A percentile compares a stretch with the other conserved stretches of the same genome.
phyloP scores from a whole-genome alignment of 2,888 invertebrate species.

The Acleris emargana region DNA sequence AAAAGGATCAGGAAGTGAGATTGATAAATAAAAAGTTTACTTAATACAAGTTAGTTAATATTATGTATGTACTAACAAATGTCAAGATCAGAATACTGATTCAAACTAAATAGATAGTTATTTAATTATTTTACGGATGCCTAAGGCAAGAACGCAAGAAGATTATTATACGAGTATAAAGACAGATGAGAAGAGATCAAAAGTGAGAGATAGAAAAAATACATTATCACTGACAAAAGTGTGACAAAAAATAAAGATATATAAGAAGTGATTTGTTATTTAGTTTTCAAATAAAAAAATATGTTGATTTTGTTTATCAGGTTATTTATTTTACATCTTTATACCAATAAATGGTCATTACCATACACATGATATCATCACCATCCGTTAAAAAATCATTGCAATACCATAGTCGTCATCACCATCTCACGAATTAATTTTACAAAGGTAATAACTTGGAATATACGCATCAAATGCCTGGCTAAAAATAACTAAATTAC shows the following conservation, averaged over 20 bases:
- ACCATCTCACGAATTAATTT: constrained; percentile 1
- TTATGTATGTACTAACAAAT: background rate
- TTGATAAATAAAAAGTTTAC: too few species aligned
- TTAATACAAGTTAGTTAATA: too few species aligned
- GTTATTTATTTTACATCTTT: constrained; percentile 3
- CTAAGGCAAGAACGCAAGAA: background rate
- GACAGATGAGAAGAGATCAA: background rate
- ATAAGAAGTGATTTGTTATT: background rate
- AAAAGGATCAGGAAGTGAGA: too few species aligned
- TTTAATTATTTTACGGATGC: constrained; percentile 1
- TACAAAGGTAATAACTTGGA: background rate
- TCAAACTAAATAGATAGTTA: background rate
- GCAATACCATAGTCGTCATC: constrained; percentile 4
- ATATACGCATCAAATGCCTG: too few species aligned
- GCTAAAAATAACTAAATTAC: too few species aligned
- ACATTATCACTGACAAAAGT: too few species aligned
- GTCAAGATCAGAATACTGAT: background rate
- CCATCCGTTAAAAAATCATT: constrained; percentile 1
- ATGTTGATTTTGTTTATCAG: constrained; percentile 1
- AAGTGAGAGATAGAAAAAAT: too few species aligned
- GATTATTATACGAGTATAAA: background rate
- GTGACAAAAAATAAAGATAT: background rate
- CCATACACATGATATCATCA: constrained; percentile 10
- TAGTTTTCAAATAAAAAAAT: background rate
- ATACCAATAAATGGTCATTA: constrained; percentile 3